A percentile compares a stretch with the other conserved stretches of the same genome.
phyloP scores from a whole-genome alignment of 2,797 vertebrate genomes.

The Cuculus canorus region DNA sequence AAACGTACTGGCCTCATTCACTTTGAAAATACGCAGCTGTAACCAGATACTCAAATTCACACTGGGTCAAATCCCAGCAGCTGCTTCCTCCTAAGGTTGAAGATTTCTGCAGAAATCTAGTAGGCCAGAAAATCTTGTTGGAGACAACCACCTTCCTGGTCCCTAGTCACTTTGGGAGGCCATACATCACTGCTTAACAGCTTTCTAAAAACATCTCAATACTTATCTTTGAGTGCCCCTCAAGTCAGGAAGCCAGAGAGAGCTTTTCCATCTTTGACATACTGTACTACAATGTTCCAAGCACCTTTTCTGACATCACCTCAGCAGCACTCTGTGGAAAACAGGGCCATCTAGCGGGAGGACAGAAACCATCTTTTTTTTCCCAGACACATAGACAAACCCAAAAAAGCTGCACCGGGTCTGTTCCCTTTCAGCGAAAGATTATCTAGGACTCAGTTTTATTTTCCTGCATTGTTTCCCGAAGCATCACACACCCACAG shows the following conservation, averaged over 20 bases:
- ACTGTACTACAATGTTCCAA: neutral
- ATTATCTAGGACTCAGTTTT: fast-evolving
- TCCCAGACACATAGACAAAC: neutral
- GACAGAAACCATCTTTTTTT: neutral
- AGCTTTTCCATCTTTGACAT: neutral
- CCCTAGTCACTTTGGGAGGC: neutral
- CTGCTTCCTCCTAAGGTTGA: neutral
- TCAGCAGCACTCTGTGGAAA: neutral
- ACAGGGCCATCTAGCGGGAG: neutral
- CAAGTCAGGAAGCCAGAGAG: neutral
- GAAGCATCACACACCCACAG: neutral
- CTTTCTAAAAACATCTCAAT: neutral
- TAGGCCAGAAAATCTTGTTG: neutral
- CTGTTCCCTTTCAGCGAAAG: neutral
- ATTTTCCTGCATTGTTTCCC: neutral
- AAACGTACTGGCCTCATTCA: neutral
- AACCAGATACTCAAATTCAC: neutral
- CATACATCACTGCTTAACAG: neutral
- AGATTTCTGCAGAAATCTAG: neutral
- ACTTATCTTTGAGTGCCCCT: neutral
- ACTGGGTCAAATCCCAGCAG: neutral
- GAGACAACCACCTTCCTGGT: neutral
- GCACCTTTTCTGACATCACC: neutral
- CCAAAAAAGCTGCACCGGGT: neutral
- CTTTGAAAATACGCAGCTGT: neutral